A percentile compares a stretch with the other conserved stretches of the same genome.
Conservation (phyloP, 2,113 vertebrate species). For the Colaptes auratus region DNA sequence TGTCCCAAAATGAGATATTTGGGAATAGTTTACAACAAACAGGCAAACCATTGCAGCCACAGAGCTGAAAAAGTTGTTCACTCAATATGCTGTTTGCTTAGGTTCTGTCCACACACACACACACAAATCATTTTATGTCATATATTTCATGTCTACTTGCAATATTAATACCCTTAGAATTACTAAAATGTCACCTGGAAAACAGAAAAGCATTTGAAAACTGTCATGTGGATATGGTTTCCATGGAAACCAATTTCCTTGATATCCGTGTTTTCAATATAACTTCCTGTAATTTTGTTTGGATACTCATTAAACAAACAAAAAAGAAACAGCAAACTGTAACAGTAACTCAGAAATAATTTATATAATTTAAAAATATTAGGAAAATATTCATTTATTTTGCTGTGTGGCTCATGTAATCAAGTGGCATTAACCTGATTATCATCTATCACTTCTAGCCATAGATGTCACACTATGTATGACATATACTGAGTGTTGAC, state of each 20-base stretch:
- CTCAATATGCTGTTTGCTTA: slow-evolving; percentile 14
- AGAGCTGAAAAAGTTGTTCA: slow-evolving; percentile 1
- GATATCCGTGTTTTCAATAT: slow-evolving; percentile 14
- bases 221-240: slow-evolving; percentile 56
- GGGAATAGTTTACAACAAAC: background rate
- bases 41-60: background rate
- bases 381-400: background rate
- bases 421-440: background rate
- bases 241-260: slow-evolving; percentile 66
- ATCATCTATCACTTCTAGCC: background rate
- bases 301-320: background rate
- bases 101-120: background rate
- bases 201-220: slow-evolving; percentile 47
- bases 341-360: background rate
- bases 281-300: slow-evolving; percentile 30
- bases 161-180: slow-evolving; percentile 40
- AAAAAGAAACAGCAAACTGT: too few relatives aligned
- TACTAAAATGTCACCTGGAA: slow-evolving; percentile 67
- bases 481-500: background rate
- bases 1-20: slow-evolving; percentile 26
- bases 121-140: slow-evolving; percentile 48
- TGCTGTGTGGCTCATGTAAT: background rate
- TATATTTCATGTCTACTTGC: slow-evolving; percentile 45
- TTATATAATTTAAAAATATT: background rate
- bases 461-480: background rate